Percentiles rank a stretch among this genome's conserved stretches.
phyloP scores from a whole-genome alignment of 2,797 vertebrate genomes.

The Sebastiscus albofasciatus region DNA sequence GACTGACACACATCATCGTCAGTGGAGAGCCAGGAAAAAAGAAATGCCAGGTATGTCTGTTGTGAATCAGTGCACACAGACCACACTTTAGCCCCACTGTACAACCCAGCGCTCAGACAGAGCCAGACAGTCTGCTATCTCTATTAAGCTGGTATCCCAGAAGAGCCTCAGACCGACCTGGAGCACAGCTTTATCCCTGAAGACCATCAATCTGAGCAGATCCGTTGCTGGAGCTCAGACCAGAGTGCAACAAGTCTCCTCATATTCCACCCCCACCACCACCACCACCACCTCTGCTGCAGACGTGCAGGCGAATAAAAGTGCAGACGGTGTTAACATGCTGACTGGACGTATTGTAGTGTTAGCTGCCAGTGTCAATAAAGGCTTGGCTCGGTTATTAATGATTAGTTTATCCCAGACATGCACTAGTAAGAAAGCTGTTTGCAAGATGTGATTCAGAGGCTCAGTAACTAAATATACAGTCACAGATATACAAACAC shows the following conservation, averaged over 20 bases:
- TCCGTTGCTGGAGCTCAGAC: slow-evolving; percentile 35
- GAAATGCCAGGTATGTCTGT: background rate
- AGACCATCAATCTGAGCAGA: slow-evolving; percentile 71
- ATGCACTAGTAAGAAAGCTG: background rate
- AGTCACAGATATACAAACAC: too few relatives aligned
- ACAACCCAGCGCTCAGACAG: slow-evolving; percentile 42
- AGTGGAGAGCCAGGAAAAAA: slow-evolving; percentile 12
- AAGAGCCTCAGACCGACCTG: slow-evolving; percentile 61
- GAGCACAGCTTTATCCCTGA: slow-evolving; percentile 64
- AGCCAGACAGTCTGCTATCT: slow-evolving; percentile 72
- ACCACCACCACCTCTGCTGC: slow-evolving; percentile 13
- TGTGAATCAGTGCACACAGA: slow-evolving; percentile 5
- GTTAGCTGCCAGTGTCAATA: slow-evolving; percentile 41
- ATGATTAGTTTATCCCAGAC: background rate
- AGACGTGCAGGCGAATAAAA: slow-evolving; percentile 38
- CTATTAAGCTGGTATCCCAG: slow-evolving; percentile 59
- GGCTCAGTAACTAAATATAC: background rate
- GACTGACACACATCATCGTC: slow-evolving; percentile 40
- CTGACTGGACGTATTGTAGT: slow-evolving; percentile 18
- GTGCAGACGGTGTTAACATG: slow-evolving; percentile 4
- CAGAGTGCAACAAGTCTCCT: slow-evolving; percentile 70
- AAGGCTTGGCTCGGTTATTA: slow-evolving; percentile 16
- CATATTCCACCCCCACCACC: slow-evolving; percentile 52
- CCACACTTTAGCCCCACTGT: slow-evolving; percentile 16
- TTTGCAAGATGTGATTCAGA: background rate